Percentiles rank a stretch among this genome's conserved stretches.
Conservation (phyloP, 1,140 invertebrate genomes). For the Drosophila ananassae region DNA sequence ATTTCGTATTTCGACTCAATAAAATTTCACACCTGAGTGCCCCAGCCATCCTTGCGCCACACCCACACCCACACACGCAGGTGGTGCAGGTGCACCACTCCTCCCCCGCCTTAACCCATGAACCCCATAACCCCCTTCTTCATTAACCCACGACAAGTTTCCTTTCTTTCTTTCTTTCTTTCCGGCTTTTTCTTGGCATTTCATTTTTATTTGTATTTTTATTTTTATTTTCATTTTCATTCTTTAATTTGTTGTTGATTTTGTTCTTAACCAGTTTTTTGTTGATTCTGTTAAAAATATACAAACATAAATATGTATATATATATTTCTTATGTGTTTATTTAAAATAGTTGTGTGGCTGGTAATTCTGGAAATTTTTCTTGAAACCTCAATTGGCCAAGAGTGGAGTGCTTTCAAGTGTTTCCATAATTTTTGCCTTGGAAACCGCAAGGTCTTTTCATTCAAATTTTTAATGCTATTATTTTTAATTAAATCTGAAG, state of each 20-base stretch:
- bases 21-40: constrained; percentile 80
- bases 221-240: constrained; percentile 61
- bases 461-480: not conserved
- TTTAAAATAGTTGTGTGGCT: constrained; percentile 22
- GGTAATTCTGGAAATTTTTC: not conserved
- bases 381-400: constrained; percentile 1
- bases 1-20: constrained; percentile 82
- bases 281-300: constrained; percentile 1
- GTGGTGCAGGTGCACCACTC: constrained; percentile 9
- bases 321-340: constrained; percentile 16
- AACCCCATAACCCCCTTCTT: constrained; percentile 6
- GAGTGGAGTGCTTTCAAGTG: not conserved
- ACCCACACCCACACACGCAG: constrained; percentile 26
- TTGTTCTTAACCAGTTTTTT: constrained; percentile 47
- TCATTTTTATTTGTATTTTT: constrained; percentile 35
- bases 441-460: not conserved
- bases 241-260: constrained; percentile 63
- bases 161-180: constrained; percentile 13
- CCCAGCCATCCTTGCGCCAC: constrained; percentile 2
- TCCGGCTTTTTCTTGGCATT: constrained; percentile 23
- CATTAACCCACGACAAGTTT: constrained; percentile 49
- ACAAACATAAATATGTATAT: constrained; percentile 8
- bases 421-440: not conserved
- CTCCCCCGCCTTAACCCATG: not conserved
- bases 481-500: too few relatives aligned